These are phyloP conservation scores for Eclectus roratus DNA, from an alignment of 2,113 vertebrate species.

Conservation along the genomic window DNA sequence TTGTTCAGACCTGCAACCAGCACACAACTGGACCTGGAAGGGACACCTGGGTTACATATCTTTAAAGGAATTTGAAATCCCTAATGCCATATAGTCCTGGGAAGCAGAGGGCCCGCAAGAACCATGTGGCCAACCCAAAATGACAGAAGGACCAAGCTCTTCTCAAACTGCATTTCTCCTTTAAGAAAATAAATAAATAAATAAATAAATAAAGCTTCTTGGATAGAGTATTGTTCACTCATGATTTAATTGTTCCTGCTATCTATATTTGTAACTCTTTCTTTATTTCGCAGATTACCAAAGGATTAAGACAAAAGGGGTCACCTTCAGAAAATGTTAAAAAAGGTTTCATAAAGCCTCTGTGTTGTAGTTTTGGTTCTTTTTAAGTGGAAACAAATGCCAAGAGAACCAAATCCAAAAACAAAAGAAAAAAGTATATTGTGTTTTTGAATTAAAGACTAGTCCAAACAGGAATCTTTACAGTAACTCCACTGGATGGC, in stretches of 20 bases:
- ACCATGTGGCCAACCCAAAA: background rate
- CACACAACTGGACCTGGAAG: conserved; percentile 26
- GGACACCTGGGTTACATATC: background rate
- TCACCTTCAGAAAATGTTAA: background rate
- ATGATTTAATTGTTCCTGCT: background rate
- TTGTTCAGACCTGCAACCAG: conserved; percentile 43
- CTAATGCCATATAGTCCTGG: background rate
- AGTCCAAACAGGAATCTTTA: conserved; percentile 19
- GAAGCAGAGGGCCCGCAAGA: background rate
- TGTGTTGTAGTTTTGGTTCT: background rate
- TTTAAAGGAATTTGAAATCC: background rate
- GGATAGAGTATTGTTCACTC: background rate
- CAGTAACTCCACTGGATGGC: conserved; percentile 1
- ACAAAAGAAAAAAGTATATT: background rate
- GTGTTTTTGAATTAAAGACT: conserved; percentile 32
- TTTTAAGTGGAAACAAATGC: background rate
- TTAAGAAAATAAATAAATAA: background rate
- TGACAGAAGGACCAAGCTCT: background rate
- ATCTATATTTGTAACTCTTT: background rate
- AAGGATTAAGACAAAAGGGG: background rate
- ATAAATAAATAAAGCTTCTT: background rate
- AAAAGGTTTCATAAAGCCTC: background rate
- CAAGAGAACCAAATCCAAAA: conserved; percentile 7
- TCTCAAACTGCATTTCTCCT: background rate
- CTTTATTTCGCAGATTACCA: background rate